These are phyloP conservation scores for Musca domestica DNA, from an alignment of 1,140 invertebrate species.

Conservation along the genomic window DNA sequence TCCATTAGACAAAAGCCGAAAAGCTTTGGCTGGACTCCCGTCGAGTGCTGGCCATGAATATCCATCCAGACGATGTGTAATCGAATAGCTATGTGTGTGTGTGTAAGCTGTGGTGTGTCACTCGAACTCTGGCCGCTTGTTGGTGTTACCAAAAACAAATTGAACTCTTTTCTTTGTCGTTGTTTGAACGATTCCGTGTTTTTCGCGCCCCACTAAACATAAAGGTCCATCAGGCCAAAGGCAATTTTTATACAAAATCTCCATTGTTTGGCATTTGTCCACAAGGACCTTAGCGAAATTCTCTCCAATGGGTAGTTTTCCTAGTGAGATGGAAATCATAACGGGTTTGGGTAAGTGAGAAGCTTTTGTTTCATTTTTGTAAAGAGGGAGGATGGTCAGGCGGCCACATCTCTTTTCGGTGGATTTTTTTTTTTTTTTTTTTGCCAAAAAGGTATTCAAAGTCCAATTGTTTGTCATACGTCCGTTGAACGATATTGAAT, in stretches of 20 bases:
- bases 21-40: not conserved
- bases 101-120: too few species aligned
- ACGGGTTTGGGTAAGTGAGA: too few species aligned
- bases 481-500: slow-evolving; percentile 2
- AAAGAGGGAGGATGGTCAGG: not conserved
- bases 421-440: too few species aligned
- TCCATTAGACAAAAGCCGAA: slow-evolving; percentile 53
- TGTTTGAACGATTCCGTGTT: not conserved
- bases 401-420: not conserved
- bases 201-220: slow-evolving; percentile 15
- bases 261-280: not conserved
- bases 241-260: not conserved
- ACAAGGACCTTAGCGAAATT: too few species aligned
- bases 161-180: slow-evolving; percentile 13
- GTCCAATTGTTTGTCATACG: slow-evolving; percentile 12
- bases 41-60: not conserved
- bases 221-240: slow-evolving; percentile 1
- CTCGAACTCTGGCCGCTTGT: not conserved
- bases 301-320: too few species aligned
- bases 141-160: slow-evolving; percentile 2
- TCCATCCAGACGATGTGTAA: too few species aligned
- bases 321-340: too few species aligned
- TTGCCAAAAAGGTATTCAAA: not conserved
- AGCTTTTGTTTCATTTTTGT: too few species aligned
- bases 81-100: too few species aligned